Evolutionary conservation across 1,140 invertebrate genomes (phyloP).

Genomic region (Adelges cooleyi): DNA sequence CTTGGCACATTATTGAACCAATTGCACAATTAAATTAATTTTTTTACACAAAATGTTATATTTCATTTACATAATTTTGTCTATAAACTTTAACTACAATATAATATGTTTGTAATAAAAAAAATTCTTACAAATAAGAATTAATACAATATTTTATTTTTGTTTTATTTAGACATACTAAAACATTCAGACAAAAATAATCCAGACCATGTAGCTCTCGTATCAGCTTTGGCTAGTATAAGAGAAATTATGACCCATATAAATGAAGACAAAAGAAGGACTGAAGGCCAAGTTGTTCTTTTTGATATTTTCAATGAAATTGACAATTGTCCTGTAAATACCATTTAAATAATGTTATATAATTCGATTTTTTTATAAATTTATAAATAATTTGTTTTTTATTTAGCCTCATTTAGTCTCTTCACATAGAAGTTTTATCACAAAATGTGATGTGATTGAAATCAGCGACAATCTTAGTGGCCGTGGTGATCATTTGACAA

Average conservation of each 20-base stretch:
- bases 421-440: slow-evolving; percentile 78
- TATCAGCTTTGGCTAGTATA: slow-evolving; percentile 72
- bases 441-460: slow-evolving; percentile 78
- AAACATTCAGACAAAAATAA: slow-evolving; percentile 80
- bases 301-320: slow-evolving; percentile 98
- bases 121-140: neutral
- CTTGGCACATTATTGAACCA: too few species aligned
- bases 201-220: slow-evolving; percentile 70
- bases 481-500: slow-evolving; percentile 70
- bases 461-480: slow-evolving; percentile 73
- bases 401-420: slow-evolving; percentile 72
- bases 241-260: slow-evolving; percentile 91
- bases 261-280: slow-evolving; percentile 92
- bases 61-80: neutral
- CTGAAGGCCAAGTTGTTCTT: slow-evolving; percentile 85
- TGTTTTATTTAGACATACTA: slow-evolving; percentile 65
- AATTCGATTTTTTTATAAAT: neutral
- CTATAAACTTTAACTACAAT: neutral
- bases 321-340: slow-evolving; percentile 81
- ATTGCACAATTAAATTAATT: too few species aligned
- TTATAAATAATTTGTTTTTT: slow-evolving; percentile 31
- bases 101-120: neutral
- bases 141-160: slow-evolving; percentile 31
- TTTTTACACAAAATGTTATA: too few species aligned
- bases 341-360: too few species aligned